Evolutionary conservation across 2,113 vertebrate genomes (phyloP).

Genomic region (Mus pahari): DNA sequence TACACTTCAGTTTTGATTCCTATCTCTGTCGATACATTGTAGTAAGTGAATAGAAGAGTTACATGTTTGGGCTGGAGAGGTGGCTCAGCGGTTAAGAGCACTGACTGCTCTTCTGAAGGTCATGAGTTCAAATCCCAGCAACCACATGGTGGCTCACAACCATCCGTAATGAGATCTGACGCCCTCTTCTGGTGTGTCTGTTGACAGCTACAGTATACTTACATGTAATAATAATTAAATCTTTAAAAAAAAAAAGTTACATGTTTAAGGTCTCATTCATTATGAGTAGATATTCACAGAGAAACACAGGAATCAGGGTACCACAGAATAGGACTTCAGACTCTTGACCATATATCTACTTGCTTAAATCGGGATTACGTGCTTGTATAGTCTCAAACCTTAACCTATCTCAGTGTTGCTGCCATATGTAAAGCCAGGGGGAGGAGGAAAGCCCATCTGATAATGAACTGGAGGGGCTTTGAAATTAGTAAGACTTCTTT

Average conservation of each 20-base stretch:
- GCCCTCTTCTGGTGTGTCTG: no score
- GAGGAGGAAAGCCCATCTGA: background rate
- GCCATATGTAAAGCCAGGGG: background rate
- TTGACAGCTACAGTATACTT: no score
- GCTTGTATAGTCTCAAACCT: background rate
- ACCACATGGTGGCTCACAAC: no score
- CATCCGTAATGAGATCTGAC: no score
- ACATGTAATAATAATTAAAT: no score
- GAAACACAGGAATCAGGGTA: conserved; percentile 18
- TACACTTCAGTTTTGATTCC: conserved; percentile 51
- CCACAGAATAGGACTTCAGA: conserved; percentile 14
- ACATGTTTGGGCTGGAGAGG: no score
- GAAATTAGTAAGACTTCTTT: background rate
- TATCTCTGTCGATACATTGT: conserved; percentile 2
- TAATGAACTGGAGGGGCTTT: background rate
- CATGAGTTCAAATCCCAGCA: no score
- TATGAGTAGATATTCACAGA: conserved; percentile 35
- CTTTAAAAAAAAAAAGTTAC: no score
- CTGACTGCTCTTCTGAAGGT: no score
- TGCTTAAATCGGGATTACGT: background rate
- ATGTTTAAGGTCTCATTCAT: conserved; percentile 22
- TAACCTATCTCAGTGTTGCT: conserved; percentile 2
- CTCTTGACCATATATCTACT: background rate
- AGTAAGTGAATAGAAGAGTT: background rate
- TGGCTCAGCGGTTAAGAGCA: no score